Evolutionary conservation across 2,797 vertebrate species (phyloP).

Genomic region (Chelon labrosus): DNA sequence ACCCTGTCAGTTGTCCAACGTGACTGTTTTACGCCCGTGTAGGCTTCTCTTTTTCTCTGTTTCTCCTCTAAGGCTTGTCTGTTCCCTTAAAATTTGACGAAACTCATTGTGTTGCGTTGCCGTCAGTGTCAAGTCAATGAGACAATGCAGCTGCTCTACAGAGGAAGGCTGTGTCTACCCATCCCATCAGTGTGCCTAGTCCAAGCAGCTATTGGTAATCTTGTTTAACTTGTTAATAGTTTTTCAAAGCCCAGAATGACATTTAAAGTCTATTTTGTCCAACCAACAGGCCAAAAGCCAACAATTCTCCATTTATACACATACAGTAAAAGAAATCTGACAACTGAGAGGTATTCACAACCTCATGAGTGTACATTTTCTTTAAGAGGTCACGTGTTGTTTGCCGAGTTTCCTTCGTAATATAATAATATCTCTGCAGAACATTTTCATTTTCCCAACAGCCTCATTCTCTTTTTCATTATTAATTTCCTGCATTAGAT

Average conservation of each 20-base stretch:
- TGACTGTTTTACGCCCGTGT: conserved; percentile 26
- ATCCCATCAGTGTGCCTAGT: too few species aligned
- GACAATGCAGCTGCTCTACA: background rate
- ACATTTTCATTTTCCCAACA: too few species aligned
- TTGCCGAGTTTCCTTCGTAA: too few species aligned
- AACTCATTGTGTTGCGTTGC: conserved; percentile 13
- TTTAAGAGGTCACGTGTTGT: too few species aligned
- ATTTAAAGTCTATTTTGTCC: background rate
- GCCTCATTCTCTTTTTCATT: too few species aligned
- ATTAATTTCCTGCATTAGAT: too few species aligned
- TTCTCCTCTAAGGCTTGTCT: conserved; percentile 12
- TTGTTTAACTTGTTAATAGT: background rate
- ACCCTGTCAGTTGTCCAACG: conserved; percentile 14
- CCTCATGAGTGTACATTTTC: too few species aligned
- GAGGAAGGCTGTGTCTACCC: background rate
- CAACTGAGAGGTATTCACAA: background rate
- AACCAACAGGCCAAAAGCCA: background rate
- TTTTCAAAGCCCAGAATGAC: background rate
- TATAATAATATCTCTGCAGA: too few species aligned
- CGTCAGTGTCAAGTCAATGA: conserved; percentile 16
- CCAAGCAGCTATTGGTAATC: background rate
- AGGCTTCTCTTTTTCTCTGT: background rate
- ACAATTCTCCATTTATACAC: background rate
- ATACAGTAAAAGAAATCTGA: background rate
- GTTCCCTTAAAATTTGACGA: conserved; percentile 14